Evolutionary conservation across 2,888 invertebrate species (phyloP).

Genomic region (Acrocyrtus sp.): DNA sequence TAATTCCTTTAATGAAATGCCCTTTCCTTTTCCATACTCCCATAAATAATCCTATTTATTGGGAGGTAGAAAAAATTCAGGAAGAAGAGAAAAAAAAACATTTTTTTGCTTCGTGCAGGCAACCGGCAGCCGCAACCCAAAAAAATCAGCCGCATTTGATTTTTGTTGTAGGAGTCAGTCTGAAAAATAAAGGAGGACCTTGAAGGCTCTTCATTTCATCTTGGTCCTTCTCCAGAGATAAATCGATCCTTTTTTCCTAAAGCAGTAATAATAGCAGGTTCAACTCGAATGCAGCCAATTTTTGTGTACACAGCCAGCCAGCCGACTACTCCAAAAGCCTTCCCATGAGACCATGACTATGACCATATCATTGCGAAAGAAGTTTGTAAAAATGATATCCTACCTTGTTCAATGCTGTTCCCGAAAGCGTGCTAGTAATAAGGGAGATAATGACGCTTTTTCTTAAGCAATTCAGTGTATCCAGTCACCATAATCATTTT

Average conservation of each 20-base stretch:
- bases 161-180: slow-evolving; percentile 35
- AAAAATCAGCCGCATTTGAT: too few species aligned
- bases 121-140: neutral
- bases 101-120: neutral
- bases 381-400: too few species aligned
- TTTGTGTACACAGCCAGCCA: too few species aligned
- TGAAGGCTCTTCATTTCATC: slow-evolving; percentile 29
- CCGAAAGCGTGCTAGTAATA: slow-evolving; percentile 49
- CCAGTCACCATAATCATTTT: slow-evolving; percentile 35
- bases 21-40: slow-evolving; percentile 24
- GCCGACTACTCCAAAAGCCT: too few species aligned
- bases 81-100: slow-evolving; percentile 12
- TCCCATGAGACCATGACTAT: too few species aligned
- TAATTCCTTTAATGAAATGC: slow-evolving; percentile 58
- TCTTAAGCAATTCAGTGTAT: slow-evolving; percentile 46
- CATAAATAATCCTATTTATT: too few species aligned
- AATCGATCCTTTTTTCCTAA: too few species aligned
- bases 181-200: slow-evolving; percentile 21
- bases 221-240: too few species aligned
- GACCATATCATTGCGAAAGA: too few species aligned
- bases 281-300: too few species aligned
- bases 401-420: neutral
- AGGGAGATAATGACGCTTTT: slow-evolving; percentile 33
- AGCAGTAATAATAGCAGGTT: too few species aligned
- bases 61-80: neutral